These are phyloP conservation scores for Leucopternis melanops DNA, from an alignment of 2,113 vertebrate genomes.

Conservation along the genomic window DNA sequence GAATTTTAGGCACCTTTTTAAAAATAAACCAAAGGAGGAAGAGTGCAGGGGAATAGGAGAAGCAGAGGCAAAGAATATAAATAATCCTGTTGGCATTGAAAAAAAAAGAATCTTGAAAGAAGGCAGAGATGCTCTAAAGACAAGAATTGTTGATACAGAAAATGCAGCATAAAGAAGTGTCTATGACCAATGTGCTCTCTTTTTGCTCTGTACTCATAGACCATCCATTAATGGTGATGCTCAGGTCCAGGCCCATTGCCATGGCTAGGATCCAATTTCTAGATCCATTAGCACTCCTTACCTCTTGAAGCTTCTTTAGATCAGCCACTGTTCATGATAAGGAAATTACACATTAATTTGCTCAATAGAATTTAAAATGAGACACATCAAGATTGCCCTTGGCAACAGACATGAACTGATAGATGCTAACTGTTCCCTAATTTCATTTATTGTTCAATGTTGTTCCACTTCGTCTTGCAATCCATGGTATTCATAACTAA, in stretches of 20 bases:
- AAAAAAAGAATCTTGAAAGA: background rate
- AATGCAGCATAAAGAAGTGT: background rate
- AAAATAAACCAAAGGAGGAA: background rate
- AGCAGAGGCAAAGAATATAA: background rate
- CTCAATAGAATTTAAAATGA: slow-evolving; percentile 39
- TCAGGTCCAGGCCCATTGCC: background rate
- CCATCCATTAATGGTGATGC: background rate
- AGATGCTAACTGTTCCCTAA: slow-evolving; percentile 27
- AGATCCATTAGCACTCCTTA: slow-evolving; percentile 30
- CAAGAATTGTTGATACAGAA: background rate
- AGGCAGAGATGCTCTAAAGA: background rate
- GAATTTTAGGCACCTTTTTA: background rate
- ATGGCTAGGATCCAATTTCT: slow-evolving; percentile 26
- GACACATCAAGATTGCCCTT: slow-evolving; percentile 4
- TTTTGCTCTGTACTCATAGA: background rate
- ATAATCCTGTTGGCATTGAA: background rate
- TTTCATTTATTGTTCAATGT: slow-evolving; percentile 21
- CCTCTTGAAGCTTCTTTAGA: slow-evolving; percentile 42
- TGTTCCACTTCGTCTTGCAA: slow-evolving; percentile 3
- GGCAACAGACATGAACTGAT: slow-evolving; percentile 40
- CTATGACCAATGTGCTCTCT: background rate
- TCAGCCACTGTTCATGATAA: slow-evolving; percentile 18
- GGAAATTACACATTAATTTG: slow-evolving; percentile 44
- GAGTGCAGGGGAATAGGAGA: background rate
- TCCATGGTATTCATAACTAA: background rate